These are phyloP conservation scores for Euplagia quadripunctaria DNA, from an alignment of 2,888 invertebrate genomes.

Conservation along the genomic window DNA sequence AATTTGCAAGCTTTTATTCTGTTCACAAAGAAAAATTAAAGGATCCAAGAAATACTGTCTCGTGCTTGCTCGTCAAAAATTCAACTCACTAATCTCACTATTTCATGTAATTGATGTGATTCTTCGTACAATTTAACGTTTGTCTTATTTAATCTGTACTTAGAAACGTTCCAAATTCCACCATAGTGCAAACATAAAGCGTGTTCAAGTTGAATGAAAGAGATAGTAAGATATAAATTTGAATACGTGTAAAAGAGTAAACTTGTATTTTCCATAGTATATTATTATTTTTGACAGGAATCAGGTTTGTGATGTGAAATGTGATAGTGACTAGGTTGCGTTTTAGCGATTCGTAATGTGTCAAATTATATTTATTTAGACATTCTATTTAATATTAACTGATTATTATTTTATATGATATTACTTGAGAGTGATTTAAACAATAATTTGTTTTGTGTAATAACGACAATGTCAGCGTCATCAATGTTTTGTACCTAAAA, in stretches of 20 bases:
- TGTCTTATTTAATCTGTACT: background rate
- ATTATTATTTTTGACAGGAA: slow-evolving; percentile 19
- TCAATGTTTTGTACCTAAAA: slow-evolving; percentile 67
- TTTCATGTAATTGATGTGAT: background rate
- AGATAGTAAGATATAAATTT: background rate
- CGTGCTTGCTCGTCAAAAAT: background rate
- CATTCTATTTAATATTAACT: slow-evolving; percentile 22
- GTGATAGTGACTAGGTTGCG: slow-evolving; percentile 15
- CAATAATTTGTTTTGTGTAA: slow-evolving; percentile 24
- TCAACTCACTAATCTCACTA: too few species aligned
- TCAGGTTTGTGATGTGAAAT: slow-evolving; percentile 34
- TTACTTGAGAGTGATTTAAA: slow-evolving; percentile 15
- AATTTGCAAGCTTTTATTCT: too few species aligned
- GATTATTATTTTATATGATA: slow-evolving; percentile 17
- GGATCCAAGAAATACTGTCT: too few species aligned
- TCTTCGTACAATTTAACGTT: background rate
- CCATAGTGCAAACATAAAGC: background rate
- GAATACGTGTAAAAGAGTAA: slow-evolving; percentile 15
- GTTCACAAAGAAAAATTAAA: too few species aligned
- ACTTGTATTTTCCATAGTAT: slow-evolving; percentile 11
- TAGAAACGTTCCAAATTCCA: background rate
- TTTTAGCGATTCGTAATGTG: slow-evolving; percentile 38
- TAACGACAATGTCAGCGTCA: slow-evolving; percentile 56
- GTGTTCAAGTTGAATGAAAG: background rate
- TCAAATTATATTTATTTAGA: slow-evolving; percentile 20